Base-by-base conservation (phyloP, 2,113 vertebrate species). In the Aptenodytes patagonicus region DNA sequence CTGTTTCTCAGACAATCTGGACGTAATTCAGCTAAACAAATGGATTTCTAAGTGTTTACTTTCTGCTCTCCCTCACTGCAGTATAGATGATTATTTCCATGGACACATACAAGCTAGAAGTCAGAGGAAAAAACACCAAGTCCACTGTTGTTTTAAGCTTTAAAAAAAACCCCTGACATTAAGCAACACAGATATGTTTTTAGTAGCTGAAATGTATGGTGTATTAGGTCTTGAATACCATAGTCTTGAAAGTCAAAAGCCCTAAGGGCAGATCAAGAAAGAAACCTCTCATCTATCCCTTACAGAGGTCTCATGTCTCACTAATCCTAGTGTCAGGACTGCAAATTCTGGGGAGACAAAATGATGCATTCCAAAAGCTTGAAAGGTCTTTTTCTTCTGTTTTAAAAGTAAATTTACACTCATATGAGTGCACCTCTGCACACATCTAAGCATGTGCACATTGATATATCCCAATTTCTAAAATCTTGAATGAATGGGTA, bases 21-120 rank as follows among this genome's bases (percentile, higher is more conserved):
- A 85, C 83, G 34, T 91, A 95, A 93, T 83, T 96, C 52, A 93
- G 49, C 38, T 76, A 77, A 95, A 77, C 25, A 88, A 95, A 95
- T 69, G 54, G 52, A 79, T 83, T 85, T 83, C 22, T 25, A 72
- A 77, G 54, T 92, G 38, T 90, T 91, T 84, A 68, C 47, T 52
- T 86, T 65, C 40, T 69, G 25, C 31, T 83, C 12, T 91, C 24
- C 10, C 26, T 83, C n/a, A 15, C 12, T 83, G 10, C 21, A 61
- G 12, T 55, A 34, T 19, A 84, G n/a, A 32, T 42, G 12, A 52
- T 52, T 70, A 81, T 86, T 80, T 83, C 57, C 22, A 65, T 71
- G 47, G 38, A 81, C n/a, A 57, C 15, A 77, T 14, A 32, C 8
- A 72, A 86, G 8, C 9, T 46, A 62, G 36, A 58, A 78, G 34